These are phyloP conservation scores for Phania funesta DNA, from an alignment of 2,888 invertebrate species.

Conservation along the genomic window DNA sequence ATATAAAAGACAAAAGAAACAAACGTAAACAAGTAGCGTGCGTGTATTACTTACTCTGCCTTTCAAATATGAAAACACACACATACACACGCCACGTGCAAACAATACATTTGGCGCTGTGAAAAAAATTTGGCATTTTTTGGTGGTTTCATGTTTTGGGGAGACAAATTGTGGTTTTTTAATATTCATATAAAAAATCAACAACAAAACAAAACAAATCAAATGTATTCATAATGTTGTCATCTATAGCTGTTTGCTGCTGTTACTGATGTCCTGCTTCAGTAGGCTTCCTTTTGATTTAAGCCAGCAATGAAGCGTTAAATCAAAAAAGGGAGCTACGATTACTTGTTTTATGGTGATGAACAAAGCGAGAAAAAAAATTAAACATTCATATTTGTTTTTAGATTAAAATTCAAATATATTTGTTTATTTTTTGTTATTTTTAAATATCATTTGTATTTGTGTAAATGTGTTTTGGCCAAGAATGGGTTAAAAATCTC, in stretches of 20 bases:
- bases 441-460: not conserved
- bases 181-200: slow-evolving; percentile 47
- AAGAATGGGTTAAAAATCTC: slow-evolving; percentile 29
- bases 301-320: slow-evolving; percentile 59
- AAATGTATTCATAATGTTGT: slow-evolving; percentile 57
- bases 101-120: not conserved
- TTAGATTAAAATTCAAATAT: slow-evolving; percentile 56
- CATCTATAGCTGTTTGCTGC: slow-evolving; percentile 56
- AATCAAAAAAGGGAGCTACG: slow-evolving; percentile 5
- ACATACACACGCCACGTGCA: not conserved
- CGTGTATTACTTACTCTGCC: slow-evolving; percentile 43
- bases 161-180: slow-evolving; percentile 62
- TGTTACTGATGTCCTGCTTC: slow-evolving; percentile 53
- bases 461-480: not conserved
- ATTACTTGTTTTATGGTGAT: slow-evolving; percentile 8
- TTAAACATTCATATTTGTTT: slow-evolving; percentile 43
- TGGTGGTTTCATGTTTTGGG: slow-evolving; percentile 16
- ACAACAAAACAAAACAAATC: slow-evolving; percentile 48
- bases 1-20: not conserved
- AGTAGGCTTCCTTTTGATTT: slow-evolving; percentile 59
- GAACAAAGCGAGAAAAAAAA: not conserved
- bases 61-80: slow-evolving; percentile 1
- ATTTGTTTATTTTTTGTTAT: slow-evolving; percentile 38
- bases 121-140: slow-evolving; percentile 9
- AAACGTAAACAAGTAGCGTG: not conserved